Evolutionary conservation across 2,797 vertebrate species (phyloP).

Genomic region (Enteromius paludinosus): DNA sequence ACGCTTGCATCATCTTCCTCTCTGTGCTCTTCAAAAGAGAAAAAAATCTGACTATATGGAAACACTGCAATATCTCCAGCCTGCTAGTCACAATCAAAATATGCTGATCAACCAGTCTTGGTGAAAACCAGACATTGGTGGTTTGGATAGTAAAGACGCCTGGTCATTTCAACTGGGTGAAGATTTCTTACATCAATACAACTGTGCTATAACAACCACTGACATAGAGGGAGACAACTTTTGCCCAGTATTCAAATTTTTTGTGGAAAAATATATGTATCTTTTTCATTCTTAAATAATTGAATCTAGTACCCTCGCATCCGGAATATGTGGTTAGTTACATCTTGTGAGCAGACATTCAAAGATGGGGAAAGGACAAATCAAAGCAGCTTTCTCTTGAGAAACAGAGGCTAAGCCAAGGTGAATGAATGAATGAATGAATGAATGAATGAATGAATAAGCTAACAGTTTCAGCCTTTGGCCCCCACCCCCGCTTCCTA

Average conservation of each 20-base stretch:
- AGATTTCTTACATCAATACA: neutral
- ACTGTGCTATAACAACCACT: neutral
- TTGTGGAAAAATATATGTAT: neutral
- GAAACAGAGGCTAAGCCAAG: slow-evolving; percentile 23
- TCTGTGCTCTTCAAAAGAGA: neutral
- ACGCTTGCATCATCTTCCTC: neutral
- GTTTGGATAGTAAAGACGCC: neutral
- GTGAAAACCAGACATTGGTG: neutral
- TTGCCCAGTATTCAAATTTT: too few species aligned
- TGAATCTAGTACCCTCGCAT: neutral
- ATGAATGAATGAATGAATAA: slow-evolving; percentile 34
- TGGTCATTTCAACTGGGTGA: neutral
- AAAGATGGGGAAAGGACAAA: slow-evolving; percentile 10
- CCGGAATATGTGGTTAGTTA: neutral
- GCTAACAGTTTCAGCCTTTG: neutral
- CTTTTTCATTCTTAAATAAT: neutral
- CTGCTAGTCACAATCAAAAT: neutral
- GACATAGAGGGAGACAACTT: neutral
- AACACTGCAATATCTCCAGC: neutral
- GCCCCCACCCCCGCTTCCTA: slow-evolving; percentile 8
- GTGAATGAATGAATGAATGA: slow-evolving; percentile 19
- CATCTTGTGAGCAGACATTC: neutral
- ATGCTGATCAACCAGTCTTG: slow-evolving; percentile 5
- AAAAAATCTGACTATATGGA: neutral
- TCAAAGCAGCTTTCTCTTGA: neutral